Percentiles rank a stretch among this genome's conserved stretches.
Evolutionary conservation across 2,888 invertebrate genomes (phyloP).

Genomic region (Sclerodermus sp.): DNA sequence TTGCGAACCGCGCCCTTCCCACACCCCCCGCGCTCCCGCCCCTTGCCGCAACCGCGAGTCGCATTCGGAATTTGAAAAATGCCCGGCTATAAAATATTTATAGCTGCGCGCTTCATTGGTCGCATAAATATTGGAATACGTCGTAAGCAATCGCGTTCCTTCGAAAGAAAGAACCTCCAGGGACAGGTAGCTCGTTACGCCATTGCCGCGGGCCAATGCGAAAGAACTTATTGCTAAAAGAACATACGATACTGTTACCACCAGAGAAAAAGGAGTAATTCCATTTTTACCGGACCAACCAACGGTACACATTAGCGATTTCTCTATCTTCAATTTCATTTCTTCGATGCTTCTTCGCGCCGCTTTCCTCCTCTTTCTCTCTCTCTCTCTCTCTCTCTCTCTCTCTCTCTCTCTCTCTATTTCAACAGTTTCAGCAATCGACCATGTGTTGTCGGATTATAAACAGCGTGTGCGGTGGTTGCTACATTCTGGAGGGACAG

Average conservation of each 20-base stretch:
- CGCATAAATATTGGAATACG: constrained; percentile 33
- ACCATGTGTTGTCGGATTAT: too few species aligned
- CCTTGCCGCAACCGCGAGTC: constrained; percentile 5
- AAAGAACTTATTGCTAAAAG: too few species aligned
- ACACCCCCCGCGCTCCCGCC: background rate
- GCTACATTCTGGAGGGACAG: too few species aligned
- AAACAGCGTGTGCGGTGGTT: too few species aligned
- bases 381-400: background rate
- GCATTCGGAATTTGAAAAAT: constrained; percentile 31
- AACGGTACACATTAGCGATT: too few species aligned
- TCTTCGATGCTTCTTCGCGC: background rate
- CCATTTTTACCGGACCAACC: too few species aligned
- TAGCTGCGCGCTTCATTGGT: constrained; percentile 29
- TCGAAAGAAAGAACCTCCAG: background rate
- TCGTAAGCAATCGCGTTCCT: constrained; percentile 12
- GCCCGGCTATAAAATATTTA: constrained; percentile 34
- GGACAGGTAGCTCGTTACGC: too few species aligned
- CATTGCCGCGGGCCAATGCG: too few species aligned
- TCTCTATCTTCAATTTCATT: too few species aligned
- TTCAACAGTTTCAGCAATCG: too few species aligned
- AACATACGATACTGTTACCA: too few species aligned
- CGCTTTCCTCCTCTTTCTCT: background rate
- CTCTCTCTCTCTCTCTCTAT: background rate
- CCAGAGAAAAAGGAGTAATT: too few species aligned
- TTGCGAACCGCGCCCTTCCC: background rate